phyloP scores from a whole-genome alignment of 2,888 invertebrate genomes.

The Lycocerus yunnanus region DNA sequence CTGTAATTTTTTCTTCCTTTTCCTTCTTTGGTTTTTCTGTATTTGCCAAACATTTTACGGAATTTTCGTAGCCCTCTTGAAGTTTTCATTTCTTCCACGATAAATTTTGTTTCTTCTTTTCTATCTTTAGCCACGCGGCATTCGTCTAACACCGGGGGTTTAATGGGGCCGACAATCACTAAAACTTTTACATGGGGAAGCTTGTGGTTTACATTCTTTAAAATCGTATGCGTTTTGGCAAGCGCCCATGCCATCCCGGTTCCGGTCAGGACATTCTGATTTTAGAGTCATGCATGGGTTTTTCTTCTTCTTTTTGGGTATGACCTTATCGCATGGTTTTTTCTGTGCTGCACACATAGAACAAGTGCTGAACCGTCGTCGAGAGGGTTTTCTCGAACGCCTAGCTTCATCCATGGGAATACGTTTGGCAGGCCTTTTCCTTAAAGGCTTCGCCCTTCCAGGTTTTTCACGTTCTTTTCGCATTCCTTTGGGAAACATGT shows the following conservation, averaged over 20 bases:
- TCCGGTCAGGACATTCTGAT: conserved; percentile 19
- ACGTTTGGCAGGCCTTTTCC: background rate
- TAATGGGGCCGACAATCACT: conserved; percentile 31
- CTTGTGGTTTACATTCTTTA: conserved; percentile 19
- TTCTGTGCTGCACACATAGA: background rate
- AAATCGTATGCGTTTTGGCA: conserved; percentile 6
- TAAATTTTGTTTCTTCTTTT: background rate
- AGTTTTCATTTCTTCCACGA: background rate
- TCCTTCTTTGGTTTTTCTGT: background rate
- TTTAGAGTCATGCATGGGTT: conserved; percentile 2
- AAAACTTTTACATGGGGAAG: conserved; percentile 33
- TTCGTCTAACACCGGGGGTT: conserved; percentile 25
- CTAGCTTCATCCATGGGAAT: background rate
- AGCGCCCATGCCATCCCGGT: background rate
- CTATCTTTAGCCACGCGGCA: conserved; percentile 3
- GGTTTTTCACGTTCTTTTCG: background rate
- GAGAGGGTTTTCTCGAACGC: background rate
- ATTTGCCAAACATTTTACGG: background rate
- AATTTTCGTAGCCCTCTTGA: background rate
- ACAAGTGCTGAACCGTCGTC: background rate
- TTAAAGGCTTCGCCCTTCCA: background rate
- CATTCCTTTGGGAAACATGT: background rate
- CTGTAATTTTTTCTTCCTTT: background rate
- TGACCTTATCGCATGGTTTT: background rate
- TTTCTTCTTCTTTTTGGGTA: background rate